Percentiles rank a stretch among this genome's conserved stretches.
phyloP scores from a whole-genome alignment of 35 echinoderm and acorn worm species.

The Strongylocentrotus purpuratus region DNA sequence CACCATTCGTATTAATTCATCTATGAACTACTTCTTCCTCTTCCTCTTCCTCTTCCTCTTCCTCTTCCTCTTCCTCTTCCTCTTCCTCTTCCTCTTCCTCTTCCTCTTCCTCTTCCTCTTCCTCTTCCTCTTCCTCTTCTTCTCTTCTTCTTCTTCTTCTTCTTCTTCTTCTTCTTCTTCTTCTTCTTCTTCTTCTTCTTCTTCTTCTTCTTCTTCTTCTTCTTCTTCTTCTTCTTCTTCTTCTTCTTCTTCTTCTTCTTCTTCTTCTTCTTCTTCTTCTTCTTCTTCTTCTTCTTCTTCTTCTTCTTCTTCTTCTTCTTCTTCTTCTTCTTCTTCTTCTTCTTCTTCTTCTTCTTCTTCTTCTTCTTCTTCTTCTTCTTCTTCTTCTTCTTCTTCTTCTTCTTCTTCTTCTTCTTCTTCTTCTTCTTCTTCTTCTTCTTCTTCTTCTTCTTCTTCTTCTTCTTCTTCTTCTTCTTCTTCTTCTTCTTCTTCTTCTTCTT shows the following conservation, averaged over 20 bases:
- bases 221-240: not conserved
- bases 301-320: slow-evolving; percentile 29
- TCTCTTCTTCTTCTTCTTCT: not conserved
- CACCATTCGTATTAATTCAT: not conserved
- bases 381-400: too few species aligned
- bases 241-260: not conserved
- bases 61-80: not conserved
- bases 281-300: slow-evolving; percentile 29
- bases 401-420: too few species aligned
- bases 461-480: too few species aligned
- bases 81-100: not conserved
- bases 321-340: not conserved
- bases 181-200: not conserved
- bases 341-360: too few species aligned
- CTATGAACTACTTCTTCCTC: too few species aligned
- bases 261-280: not conserved
- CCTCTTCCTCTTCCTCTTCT: not conserved
- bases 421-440: too few species aligned
- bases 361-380: too few species aligned
- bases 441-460: too few species aligned
- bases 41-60: too few species aligned
- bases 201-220: not conserved
- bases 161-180: not conserved
- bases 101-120: not conserved
- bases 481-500: too few species aligned